Conservation (phyloP, 2,888 invertebrate species). For the Volucella bombylans region DNA sequence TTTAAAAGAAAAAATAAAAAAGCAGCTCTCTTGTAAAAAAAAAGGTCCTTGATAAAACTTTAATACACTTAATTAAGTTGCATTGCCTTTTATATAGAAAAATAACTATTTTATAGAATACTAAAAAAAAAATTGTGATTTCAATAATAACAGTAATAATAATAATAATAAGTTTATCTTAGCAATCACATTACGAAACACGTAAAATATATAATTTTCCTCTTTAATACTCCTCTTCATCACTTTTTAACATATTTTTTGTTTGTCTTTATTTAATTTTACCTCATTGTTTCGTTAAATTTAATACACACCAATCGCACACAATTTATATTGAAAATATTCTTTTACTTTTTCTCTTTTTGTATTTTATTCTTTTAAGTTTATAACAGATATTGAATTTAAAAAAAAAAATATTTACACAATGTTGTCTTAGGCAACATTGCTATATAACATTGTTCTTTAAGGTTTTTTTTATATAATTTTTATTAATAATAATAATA, state of each 20-base stretch:
- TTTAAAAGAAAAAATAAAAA: conserved; percentile 18
- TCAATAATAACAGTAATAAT: conserved; percentile 66
- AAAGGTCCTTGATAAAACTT: conserved; percentile 69
- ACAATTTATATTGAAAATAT: conserved; percentile 42
- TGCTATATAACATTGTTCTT: conserved; percentile 57
- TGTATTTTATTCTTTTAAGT: neutral
- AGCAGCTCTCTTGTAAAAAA: conserved; percentile 17
- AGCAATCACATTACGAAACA: conserved; percentile 69
- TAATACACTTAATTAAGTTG: conserved; percentile 68
- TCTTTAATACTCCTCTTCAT: conserved; percentile 38
- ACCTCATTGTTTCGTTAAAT: conserved; percentile 38
- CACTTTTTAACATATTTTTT: conserved; percentile 23
- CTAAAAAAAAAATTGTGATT: conserved; percentile 55
- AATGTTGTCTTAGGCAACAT: conserved; percentile 54
- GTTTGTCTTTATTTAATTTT: conserved; percentile 31
- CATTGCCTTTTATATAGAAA: conserved; percentile 63
- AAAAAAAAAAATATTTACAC: conserved; percentile 48
- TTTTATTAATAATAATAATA: conserved; percentile 28
- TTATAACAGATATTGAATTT: conserved; percentile 48
- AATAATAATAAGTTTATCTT: conserved; percentile 68
- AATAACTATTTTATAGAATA: conserved; percentile 38
- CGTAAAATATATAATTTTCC: conserved; percentile 27
- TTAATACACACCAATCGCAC: conserved; percentile 47
- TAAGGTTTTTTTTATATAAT: conserved; percentile 48
- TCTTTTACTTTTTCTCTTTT: conserved; percentile 20